These are phyloP conservation scores for Bruchidius siliquastri DNA, from an alignment of 2,888 invertebrate genomes.

Conservation along the genomic window DNA sequence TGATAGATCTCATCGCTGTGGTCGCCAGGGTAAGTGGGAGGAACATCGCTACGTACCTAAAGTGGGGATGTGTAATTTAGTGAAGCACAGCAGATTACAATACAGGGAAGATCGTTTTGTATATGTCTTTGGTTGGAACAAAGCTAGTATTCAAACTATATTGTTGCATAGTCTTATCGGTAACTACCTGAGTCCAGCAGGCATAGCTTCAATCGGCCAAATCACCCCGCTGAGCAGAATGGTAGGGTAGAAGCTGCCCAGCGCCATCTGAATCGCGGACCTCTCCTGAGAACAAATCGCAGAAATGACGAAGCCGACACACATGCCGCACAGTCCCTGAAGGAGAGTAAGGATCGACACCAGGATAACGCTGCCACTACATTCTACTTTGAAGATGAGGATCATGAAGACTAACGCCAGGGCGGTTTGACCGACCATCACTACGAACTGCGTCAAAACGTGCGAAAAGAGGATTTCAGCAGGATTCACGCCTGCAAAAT, in stretches of 20 bases:
- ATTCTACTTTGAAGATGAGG: conserved; percentile 83
- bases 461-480: conserved; percentile 91
- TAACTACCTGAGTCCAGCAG: conserved; percentile 56
- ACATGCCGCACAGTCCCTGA: conserved; percentile 94
- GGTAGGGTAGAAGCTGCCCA: conserved; percentile 93
- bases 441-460: conserved; percentile 89
- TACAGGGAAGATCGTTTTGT: too few relatives aligned
- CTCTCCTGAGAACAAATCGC: conserved; percentile 87
- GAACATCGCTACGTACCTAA: conserved; percentile 68
- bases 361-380: conserved; percentile 79
- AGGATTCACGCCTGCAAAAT: conserved; percentile 69
- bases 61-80: not conserved
- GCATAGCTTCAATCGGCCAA: conserved; percentile 95
- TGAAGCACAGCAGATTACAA: too few relatives aligned
- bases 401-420: conserved; percentile 90
- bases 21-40: conserved; percentile 89
- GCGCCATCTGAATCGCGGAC: conserved; percentile 87
- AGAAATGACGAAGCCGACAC: conserved; percentile 92
- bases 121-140: too few relatives aligned
- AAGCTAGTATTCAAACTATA: too few relatives aligned
- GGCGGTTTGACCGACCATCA: conserved; percentile 91
- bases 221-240: conserved; percentile 84
- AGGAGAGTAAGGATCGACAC: conserved; percentile 81
- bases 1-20: conserved; percentile 80
- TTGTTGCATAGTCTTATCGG: not conserved